These are phyloP conservation scores for Megalopta genalis DNA, from an alignment of 1,140 invertebrate species.

Conservation along the genomic window DNA sequence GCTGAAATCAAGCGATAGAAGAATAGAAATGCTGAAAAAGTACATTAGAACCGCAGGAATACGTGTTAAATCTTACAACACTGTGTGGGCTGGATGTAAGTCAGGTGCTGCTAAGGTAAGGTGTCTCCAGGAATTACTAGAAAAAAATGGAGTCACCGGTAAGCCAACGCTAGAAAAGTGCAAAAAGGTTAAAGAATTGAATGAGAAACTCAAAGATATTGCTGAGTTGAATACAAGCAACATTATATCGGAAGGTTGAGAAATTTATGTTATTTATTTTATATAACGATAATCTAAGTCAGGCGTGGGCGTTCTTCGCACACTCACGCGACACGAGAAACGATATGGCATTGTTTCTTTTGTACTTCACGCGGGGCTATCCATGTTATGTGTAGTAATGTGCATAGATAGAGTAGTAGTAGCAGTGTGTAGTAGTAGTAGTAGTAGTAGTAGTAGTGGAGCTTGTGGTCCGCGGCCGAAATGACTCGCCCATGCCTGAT, in stretches of 20 bases:
- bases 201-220: conserved; percentile 62
- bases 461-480: too few relatives aligned
- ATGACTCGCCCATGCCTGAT: too few relatives aligned
- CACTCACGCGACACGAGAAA: too few relatives aligned
- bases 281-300: too few relatives aligned
- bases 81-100: conserved; percentile 68
- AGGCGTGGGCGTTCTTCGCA: too few relatives aligned
- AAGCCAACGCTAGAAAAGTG: conserved; percentile 74
- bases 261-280: too few relatives aligned
- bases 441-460: too few relatives aligned
- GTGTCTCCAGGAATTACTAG: conserved; percentile 66
- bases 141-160: conserved; percentile 69
- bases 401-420: too few relatives aligned
- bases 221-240: conserved; percentile 66
- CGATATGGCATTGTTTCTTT: too few relatives aligned
- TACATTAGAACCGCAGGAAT: conserved; percentile 71
- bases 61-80: conserved; percentile 65
- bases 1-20: conserved; percentile 38
- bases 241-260: conserved; percentile 72
- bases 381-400: too few relatives aligned
- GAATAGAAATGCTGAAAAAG: conserved; percentile 68
- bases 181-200: conserved; percentile 66
- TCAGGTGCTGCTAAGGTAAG: conserved; percentile 64
- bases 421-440: too few relatives aligned
- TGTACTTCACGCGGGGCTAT: too few relatives aligned